A percentile compares a stretch with the other conserved stretches of the same genome.
These are phyloP conservation scores for Rhinolophus sinicus DNA, from an alignment of 2,113 vertebrate genomes.

Conservation along the genomic window DNA sequence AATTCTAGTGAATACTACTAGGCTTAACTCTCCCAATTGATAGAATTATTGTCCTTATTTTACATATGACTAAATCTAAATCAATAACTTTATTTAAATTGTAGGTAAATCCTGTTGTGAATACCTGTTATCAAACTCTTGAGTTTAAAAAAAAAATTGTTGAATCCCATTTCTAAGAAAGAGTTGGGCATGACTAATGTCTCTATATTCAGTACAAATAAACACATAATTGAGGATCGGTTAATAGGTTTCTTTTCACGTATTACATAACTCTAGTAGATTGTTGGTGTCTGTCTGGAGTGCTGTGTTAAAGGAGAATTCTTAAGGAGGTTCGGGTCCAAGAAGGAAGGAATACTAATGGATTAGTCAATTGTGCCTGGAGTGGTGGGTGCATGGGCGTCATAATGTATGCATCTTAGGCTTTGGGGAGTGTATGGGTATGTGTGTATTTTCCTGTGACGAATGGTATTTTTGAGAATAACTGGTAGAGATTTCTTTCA, in stretches of 20 bases:
- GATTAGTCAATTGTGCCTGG: not conserved
- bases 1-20: not conserved
- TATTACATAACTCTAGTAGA: not conserved
- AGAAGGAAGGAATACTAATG: conserved; percentile 2
- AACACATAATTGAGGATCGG: not conserved
- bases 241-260: not conserved
- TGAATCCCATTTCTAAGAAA: conserved; percentile 5
- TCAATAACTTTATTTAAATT: not conserved
- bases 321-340: not conserved
- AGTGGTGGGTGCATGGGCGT: not conserved
- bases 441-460: not conserved
- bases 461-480: not conserved
- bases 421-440: not conserved
- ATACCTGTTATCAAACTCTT: not conserved
- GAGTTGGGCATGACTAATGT: not conserved
- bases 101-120: not conserved
- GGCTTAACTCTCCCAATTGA: not conserved
- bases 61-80: not conserved
- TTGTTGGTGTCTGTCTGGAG: not conserved
- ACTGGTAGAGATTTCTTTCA: not conserved
- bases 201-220: not conserved
- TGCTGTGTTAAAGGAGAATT: not conserved
- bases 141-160: not conserved
- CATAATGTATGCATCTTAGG: not conserved
- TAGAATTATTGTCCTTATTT: not conserved